phyloP scores from a whole-genome alignment of 2,113 vertebrate species.

The Alethe castanea region DNA sequence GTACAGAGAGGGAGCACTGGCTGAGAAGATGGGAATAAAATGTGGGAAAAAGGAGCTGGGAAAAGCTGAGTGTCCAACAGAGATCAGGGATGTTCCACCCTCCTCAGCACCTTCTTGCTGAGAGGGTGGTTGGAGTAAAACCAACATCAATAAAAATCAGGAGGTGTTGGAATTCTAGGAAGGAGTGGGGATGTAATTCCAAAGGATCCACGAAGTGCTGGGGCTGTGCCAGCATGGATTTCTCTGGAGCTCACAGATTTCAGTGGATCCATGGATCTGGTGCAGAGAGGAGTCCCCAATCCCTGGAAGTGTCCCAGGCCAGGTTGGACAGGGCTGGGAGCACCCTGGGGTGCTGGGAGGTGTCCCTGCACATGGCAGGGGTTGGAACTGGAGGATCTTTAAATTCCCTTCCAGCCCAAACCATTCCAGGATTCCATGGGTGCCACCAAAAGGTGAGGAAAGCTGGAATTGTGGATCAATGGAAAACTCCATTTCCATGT shows the following conservation, averaged over 20 bases:
- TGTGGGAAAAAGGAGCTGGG: neutral
- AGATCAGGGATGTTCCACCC: neutral
- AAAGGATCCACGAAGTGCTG: fast-evolving
- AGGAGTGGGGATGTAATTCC: neutral
- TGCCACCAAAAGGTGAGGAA: neutral
- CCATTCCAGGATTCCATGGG: too few relatives aligned
- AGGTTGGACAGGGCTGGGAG: neutral
- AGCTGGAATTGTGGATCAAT: neutral
- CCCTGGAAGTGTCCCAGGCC: neutral
- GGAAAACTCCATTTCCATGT: too few relatives aligned
- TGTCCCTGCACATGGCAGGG: too few relatives aligned
- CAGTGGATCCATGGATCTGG: neutral
- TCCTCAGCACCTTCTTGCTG: neutral
- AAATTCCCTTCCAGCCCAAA: too few relatives aligned
- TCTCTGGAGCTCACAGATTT: neutral
- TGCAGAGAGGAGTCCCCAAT: neutral
- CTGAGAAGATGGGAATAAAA: neutral
- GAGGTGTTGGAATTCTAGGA: neutral
- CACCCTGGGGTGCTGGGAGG: fast-evolving
- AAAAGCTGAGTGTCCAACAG: fast-evolving
- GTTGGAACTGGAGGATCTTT: too few relatives aligned
- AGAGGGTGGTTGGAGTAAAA: neutral
- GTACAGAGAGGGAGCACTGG: neutral
- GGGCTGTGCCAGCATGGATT: neutral
- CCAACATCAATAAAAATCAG: neutral